Percentiles rank a stretch among this genome's conserved stretches.
phyloP scores from a whole-genome alignment of 1,140 invertebrate species.

The Tetramorium parvispinum region DNA sequence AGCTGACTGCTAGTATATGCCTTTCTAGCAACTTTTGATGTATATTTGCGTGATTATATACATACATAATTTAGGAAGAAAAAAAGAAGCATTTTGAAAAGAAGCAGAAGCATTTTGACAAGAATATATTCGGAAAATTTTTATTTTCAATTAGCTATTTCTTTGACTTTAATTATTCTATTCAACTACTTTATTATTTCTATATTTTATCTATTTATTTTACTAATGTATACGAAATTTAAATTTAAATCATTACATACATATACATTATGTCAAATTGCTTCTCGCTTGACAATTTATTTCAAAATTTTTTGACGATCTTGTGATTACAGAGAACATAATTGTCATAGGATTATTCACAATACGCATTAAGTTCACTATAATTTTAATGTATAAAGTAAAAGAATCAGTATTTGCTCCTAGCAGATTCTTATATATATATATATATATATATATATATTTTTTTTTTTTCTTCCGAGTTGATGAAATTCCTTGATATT shows the following conservation, averaged over 20 bases:
- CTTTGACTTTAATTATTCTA: neutral
- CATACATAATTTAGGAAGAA: neutral
- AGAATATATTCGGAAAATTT: neutral
- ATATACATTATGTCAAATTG: slow-evolving; percentile 21
- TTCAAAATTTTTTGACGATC: neutral
- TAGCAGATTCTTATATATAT: neutral
- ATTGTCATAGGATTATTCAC: neutral
- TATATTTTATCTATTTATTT: neutral
- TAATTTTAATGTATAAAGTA: slow-evolving; percentile 11
- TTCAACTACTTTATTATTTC: neutral
- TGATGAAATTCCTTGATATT: neutral
- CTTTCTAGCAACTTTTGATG: neutral
- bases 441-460: neutral
- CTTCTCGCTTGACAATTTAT: slow-evolving; percentile 17
- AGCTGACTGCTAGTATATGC: neutral
- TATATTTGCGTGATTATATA: neutral
- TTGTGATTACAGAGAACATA: neutral
- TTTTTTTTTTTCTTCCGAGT: neutral
- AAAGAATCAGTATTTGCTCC: slow-evolving; percentile 2
- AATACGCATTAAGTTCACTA: slow-evolving; percentile 6
- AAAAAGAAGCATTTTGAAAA: neutral
- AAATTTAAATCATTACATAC: neutral
- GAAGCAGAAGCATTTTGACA: neutral
- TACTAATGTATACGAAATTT: neutral
- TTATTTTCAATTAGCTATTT: neutral